Percentiles rank a stretch among this genome's conserved stretches.
These are phyloP conservation scores for Lithophane ornitopus DNA, from an alignment of 2,888 invertebrate species.

Conservation along the genomic window DNA sequence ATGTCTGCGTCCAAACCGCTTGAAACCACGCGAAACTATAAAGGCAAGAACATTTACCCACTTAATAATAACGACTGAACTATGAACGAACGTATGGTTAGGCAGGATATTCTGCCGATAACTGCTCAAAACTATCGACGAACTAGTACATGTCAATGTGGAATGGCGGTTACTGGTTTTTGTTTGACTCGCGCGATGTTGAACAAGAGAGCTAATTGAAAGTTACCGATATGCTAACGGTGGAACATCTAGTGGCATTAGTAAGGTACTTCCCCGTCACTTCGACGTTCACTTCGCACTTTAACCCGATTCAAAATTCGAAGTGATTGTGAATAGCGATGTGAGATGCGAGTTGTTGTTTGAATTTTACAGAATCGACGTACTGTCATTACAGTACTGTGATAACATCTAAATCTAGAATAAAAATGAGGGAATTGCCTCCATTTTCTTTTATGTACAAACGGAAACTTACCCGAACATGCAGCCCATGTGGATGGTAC, in stretches of 20 bases:
- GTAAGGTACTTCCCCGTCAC: too few species aligned
- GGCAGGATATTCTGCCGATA: constrained; percentile 28
- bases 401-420: too few species aligned
- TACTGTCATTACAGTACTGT: too few species aligned
- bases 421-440: neutral
- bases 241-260: too few species aligned
- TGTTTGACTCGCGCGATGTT: neutral
- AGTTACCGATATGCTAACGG: neutral
- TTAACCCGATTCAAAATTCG: too few species aligned
- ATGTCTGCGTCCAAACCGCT: constrained; percentile 8
- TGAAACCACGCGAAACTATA: constrained; percentile 11
- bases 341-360: too few species aligned
- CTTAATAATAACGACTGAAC: neutral
- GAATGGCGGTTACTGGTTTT: neutral
- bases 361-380: too few species aligned
- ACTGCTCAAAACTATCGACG: constrained; percentile 7
- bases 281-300: too few species aligned
- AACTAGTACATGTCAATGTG: neutral
- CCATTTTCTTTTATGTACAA: neutral
- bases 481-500: constrained; percentile 84
- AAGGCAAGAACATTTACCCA: neutral
- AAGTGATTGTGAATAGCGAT: too few species aligned
- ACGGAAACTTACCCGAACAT: constrained; percentile 81
- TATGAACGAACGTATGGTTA: neutral
- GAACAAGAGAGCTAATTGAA: neutral